phyloP scores from a whole-genome alignment of 2,888 invertebrate species.

The Quadroppia sp. region DNA sequence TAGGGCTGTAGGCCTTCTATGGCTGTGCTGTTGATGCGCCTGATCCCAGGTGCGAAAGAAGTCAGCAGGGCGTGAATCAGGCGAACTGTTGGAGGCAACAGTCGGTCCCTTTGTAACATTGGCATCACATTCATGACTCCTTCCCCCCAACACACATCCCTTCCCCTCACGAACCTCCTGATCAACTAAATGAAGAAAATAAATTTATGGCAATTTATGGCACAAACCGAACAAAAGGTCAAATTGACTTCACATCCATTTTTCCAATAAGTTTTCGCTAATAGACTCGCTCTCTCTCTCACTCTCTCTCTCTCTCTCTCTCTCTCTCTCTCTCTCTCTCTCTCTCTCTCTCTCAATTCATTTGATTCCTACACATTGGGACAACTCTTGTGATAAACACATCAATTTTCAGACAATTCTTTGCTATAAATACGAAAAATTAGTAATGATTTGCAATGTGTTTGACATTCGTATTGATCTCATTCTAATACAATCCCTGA shows the following conservation, averaged over 20 bases:
- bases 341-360: too few relatives aligned
- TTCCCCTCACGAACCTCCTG: slow-evolving; percentile 30
- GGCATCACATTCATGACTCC: slow-evolving; percentile 18
- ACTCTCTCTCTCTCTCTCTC: too few relatives aligned
- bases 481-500: not conserved
- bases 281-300: not conserved
- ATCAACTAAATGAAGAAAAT: slow-evolving; percentile 24
- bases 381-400: slow-evolving; percentile 6
- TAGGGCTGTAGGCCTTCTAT: not conserved
- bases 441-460: too few relatives aligned
- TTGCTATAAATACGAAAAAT: too few relatives aligned
- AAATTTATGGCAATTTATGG: slow-evolving; percentile 18
- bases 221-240: slow-evolving; percentile 10
- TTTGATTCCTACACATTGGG: too few relatives aligned
- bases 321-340: too few relatives aligned
- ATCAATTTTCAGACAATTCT: not conserved
- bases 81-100: slow-evolving; percentile 29
- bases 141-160: slow-evolving; percentile 5
- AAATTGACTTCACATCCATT: not conserved
- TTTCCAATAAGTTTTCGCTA: not conserved
- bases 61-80: slow-evolving; percentile 36
- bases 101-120: slow-evolving; percentile 18
- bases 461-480: not conserved
- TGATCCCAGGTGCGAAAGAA: slow-evolving; percentile 34
- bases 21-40: slow-evolving; percentile 28